Evolutionary conservation across 2,113 vertebrate genomes (phyloP), one percentile per base, ranked within the genome.

Genomic region (Chaetodon trifascialis): DNA sequence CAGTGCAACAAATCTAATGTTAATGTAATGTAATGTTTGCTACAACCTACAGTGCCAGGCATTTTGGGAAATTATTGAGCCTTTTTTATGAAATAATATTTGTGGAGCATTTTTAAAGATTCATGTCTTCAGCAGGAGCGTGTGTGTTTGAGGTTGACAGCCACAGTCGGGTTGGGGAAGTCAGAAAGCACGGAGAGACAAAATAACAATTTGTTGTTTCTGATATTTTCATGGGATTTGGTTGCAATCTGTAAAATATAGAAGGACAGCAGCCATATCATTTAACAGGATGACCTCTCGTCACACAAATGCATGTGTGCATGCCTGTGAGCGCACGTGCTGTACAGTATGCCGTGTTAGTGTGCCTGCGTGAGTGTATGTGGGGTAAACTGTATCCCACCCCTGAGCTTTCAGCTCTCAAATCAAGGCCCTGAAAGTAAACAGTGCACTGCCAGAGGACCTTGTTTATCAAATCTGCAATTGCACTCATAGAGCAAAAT

Each of bases 401-500:
- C 85, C 92, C 82, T 87, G 85, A 89, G 83, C 80, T 85, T 77
- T 54, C 84, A 94, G 94, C 95, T 93, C 96, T 96, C 95, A 96
- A 97, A 97, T 96, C 96, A 97, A 95, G 95, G 95, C 92, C 93
- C 95, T 94, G 95, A 96, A 95, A 94, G 94, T 95, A 97, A 97
- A 96, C 96, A 96, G 62, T 92, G 94, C 84, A 76, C 84, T 93
- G 94, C 94, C 95, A 96, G 92, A 93, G 80, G 89, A 92, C 90
- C 92, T 94, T 91, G 94, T 92, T 95, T 95, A 95, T 92, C 76
- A 92, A 95, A 94, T 94, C 95, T 95, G 86, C 95, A 86, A 97
- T 96, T 95, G 95, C 95, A 95, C 95, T 96, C 96, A 96, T 94
- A 94, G 95, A 89, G 95, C 95, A 94, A 97, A 97, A 97, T 97